Evolutionary conservation across 2,797 vertebrate species (phyloP).

Genomic region (Falco concolor): DNA sequence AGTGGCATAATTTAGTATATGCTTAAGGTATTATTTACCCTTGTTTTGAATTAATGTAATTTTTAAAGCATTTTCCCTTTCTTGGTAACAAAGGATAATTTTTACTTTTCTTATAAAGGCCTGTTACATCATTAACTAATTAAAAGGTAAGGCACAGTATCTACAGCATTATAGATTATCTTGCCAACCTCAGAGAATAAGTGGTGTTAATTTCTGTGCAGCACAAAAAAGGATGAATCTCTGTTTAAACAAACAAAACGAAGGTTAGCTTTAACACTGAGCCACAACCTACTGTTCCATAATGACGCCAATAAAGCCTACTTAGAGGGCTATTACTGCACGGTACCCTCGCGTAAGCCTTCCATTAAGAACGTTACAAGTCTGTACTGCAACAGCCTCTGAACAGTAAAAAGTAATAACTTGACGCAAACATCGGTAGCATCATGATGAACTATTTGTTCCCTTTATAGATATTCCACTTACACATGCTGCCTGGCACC

Average conservation of each 20-base stretch:
- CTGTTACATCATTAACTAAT: neutral
- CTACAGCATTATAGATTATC: neutral
- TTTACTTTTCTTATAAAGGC: neutral
- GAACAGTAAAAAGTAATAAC: neutral
- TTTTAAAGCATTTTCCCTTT: neutral
- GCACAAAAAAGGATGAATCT: neutral
- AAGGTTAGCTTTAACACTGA: neutral
- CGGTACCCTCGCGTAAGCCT: neutral
- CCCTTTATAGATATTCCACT: slow-evolving; percentile 16
- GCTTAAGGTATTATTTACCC: neutral
- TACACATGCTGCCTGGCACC: slow-evolving; percentile 82
- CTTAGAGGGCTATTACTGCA: neutral
- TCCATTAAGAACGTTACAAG: neutral
- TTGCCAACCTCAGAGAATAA: neutral
- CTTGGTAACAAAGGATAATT: neutral
- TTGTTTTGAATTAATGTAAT: neutral
- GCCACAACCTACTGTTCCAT: neutral
- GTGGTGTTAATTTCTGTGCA: neutral
- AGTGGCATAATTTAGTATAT: neutral
- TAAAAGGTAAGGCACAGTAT: neutral
- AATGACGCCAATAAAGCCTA: neutral
- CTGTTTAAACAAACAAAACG: neutral
- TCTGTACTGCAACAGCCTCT: neutral
- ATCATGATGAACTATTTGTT: neutral
- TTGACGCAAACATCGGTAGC: neutral